Evolutionary conservation across 2,797 vertebrate genomes (phyloP).

Genomic region (Ctenopoma kingsleyae): DNA sequence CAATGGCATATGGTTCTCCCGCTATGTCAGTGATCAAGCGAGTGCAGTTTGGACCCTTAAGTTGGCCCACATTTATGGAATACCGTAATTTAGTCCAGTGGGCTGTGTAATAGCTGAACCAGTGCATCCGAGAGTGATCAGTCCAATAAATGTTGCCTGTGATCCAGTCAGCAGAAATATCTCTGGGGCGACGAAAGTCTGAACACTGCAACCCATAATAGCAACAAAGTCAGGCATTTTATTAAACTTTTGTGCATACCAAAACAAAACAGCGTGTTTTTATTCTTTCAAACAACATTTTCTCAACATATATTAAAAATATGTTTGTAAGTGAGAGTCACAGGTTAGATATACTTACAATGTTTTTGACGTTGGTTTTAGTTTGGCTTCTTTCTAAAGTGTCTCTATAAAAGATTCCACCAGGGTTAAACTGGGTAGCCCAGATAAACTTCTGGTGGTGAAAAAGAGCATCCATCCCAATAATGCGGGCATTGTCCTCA

Average conservation of each 20-base stretch:
- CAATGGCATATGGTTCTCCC: conserved; percentile 96
- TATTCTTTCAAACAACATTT: background rate
- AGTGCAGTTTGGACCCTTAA: conserved; percentile 96
- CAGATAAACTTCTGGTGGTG: conserved; percentile 98
- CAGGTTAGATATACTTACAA: conserved; percentile 89
- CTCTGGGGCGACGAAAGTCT: conserved; percentile 95
- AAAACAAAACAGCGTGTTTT: background rate
- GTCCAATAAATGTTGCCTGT: conserved; percentile 99
- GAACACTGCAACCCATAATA: conserved; percentile 86
- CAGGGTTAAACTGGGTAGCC: conserved; percentile 99
- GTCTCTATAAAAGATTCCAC: conserved; percentile 97
- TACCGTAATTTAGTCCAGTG: conserved; percentile 98
- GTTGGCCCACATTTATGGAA: conserved; percentile 96
- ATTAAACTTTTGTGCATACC: background rate
- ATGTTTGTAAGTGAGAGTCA: background rate
- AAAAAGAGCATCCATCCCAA: conserved; percentile 96
- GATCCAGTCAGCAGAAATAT: conserved; percentile 97
- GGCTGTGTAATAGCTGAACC: conserved; percentile 99
- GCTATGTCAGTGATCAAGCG: conserved; percentile 96
- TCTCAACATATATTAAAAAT: background rate
- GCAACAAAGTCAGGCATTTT: conserved; percentile 22
- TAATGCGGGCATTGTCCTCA: conserved; percentile 98
- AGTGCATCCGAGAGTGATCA: conserved; percentile 98
- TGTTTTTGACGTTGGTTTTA: conserved; percentile 92
- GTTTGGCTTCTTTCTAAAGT: conserved; percentile 90